A percentile compares a stretch with the other conserved stretches of the same genome.
phyloP scores from a whole-genome alignment of 1,140 invertebrate species.

The Himalopsyche phryganea region DNA sequence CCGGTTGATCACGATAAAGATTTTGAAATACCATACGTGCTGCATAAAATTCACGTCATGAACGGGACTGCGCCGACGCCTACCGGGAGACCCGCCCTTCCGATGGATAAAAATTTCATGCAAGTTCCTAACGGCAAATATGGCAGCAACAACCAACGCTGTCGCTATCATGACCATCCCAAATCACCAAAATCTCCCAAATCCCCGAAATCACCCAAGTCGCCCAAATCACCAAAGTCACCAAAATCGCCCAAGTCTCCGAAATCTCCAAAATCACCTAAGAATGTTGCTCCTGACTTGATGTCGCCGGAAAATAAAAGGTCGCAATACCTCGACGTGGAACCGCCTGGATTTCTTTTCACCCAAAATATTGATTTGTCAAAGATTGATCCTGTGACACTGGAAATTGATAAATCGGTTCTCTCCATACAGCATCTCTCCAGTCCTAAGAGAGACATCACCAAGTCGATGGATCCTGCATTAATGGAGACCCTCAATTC shows the following conservation, averaged over 20 bases:
- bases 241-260: constrained; percentile 58
- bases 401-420: constrained; percentile 63
- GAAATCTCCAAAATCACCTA: constrained; percentile 54
- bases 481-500: constrained; percentile 64
- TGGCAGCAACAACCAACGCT: constrained; percentile 45
- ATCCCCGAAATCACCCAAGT: constrained; percentile 58
- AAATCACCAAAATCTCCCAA: constrained; percentile 59
- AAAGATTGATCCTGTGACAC: constrained; percentile 64
- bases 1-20: constrained; percentile 46
- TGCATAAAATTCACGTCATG: constrained; percentile 79
- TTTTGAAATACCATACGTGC: constrained; percentile 74
- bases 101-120: constrained; percentile 42
- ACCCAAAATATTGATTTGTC: constrained; percentile 69
- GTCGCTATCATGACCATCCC: constrained; percentile 54
- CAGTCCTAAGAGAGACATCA: constrained; percentile 64
- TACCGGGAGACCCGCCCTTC: constrained; percentile 44
- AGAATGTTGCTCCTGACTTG: constrained; percentile 47
- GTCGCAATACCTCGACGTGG: constrained; percentile 49
- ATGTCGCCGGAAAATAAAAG: constrained; percentile 43
- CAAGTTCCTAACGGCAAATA: constrained; percentile 48
- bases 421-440: constrained; percentile 58
- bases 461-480: constrained; percentile 61
- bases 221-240: constrained; percentile 53
- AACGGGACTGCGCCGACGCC: constrained; percentile 69
- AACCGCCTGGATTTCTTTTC: constrained; percentile 60